Evolutionary conservation across 2,797 vertebrate genomes (phyloP), one percentile per base, ranked within the genome.

Genomic region (Varecia variegata): DNA sequence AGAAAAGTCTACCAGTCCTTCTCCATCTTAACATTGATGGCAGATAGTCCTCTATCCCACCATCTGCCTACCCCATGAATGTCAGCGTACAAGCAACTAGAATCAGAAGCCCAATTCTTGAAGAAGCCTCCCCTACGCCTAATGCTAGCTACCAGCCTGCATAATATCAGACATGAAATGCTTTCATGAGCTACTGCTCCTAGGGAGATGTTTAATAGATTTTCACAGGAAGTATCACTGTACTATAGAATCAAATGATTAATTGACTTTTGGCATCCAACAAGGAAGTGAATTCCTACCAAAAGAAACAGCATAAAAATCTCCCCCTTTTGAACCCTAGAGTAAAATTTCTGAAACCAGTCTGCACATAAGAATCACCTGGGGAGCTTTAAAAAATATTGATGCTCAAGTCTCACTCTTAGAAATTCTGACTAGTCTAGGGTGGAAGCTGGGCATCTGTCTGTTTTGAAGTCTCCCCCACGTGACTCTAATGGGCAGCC

Each of bases 281-380:
- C 12, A 71, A 58, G 12, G 60, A 92, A 81, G 12, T 79, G 20
- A 76, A 83, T 93, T 68, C 20, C 32, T 65, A 83, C 50, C 92
- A 82, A 94, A 88, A 93, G 68, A 85, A 93, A 76, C 8, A 89
- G 18, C 81, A 65, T 32, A 73, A 89, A 58, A 77, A 52, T 54
- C 20, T 83, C 45, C 21, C 30, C 54, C 20, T 67, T 25, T 50
- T 83, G 32, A 87, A 80, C 25, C 25, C 38, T 94, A 82, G 30
- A 81, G 27, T 77, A 83, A 40, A 67, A 52, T 79, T 93, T 94
- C 50, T 87, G 67, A 88, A 54, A 62, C 13, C 18, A 84, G 27
- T 8, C 32, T 52, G 8, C 13, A 38, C 10, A 45, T 56, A 65
- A 68, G 52, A 93, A 60, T 84, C 30, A 10, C 32, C 62, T 7